These are phyloP conservation scores for Python bivittatus DNA, from an alignment of 2,113 vertebrate species.

Conservation along the genomic window DNA sequence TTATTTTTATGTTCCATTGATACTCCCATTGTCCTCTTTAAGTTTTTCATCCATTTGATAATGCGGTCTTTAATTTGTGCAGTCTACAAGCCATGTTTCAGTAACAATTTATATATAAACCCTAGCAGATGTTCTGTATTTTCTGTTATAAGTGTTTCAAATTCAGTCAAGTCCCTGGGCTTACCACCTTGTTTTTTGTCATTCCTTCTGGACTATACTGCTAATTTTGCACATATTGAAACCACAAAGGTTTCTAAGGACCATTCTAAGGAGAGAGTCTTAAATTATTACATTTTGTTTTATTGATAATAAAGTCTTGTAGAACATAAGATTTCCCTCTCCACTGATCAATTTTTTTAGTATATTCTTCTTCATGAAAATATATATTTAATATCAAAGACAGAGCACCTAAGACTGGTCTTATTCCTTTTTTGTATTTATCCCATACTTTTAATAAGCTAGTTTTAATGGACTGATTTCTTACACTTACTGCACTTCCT, in stretches of 20 bases:
- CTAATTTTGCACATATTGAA: neutral
- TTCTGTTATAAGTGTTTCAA: neutral
- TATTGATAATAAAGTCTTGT: neutral
- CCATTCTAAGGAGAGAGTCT: neutral
- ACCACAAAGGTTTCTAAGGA: neutral
- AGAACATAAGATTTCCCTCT: neutral
- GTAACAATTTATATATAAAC: neutral
- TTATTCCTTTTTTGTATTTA: too few species aligned
- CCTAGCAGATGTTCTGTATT: neutral
- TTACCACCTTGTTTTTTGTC: neutral
- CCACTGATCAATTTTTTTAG: neutral
- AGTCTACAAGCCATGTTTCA: neutral
- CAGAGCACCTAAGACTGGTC: neutral
- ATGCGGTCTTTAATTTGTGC: neutral
- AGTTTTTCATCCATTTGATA: neutral
- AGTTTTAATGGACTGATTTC: too few species aligned
- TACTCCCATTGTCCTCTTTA: neutral
- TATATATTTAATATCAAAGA: neutral
- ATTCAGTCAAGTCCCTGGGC: neutral
- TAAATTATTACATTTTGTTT: neutral
- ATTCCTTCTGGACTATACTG: neutral
- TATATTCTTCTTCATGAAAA: neutral
- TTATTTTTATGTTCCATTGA: neutral
- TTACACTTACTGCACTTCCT: too few species aligned
- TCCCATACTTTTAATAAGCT: too few species aligned